Percentiles rank a stretch among this genome's conserved stretches.
phyloP scores from a whole-genome alignment of 2,113 vertebrate genomes.

The Rhabdomys dilectus region DNA sequence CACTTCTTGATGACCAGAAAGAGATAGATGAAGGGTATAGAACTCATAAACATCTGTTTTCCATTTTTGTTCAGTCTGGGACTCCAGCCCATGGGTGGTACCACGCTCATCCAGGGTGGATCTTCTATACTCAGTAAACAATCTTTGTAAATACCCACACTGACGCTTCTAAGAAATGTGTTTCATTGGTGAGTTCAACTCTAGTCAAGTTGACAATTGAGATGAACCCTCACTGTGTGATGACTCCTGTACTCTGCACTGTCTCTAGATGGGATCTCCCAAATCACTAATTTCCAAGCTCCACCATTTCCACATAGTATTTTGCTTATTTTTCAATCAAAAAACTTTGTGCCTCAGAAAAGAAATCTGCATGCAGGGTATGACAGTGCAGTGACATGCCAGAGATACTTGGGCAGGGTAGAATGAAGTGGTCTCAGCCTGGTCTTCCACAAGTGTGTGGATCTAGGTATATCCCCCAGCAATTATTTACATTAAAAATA shows the following conservation, averaged over 20 bases:
- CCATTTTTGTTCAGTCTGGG: neutral
- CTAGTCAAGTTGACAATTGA: neutral
- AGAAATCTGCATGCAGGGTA: neutral
- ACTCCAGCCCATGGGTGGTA: neutral
- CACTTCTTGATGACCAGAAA: neutral
- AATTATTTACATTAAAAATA: conserved; percentile 54
- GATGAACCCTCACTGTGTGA: neutral
- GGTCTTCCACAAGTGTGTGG: neutral
- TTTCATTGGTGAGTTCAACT: neutral
- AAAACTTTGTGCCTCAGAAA: neutral
- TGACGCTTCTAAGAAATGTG: neutral
- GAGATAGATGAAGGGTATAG: neutral
- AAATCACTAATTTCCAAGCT: neutral
- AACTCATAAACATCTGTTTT: too few species aligned
- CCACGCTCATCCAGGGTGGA: too few species aligned
- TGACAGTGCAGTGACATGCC: neutral
- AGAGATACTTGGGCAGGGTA: neutral
- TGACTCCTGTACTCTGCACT: neutral
- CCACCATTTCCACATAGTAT: neutral
- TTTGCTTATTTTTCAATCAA: neutral
- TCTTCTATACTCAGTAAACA: neutral
- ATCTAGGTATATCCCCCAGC: neutral
- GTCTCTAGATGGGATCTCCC: neutral
- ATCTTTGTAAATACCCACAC: neutral
- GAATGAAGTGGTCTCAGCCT: neutral